phyloP scores from a whole-genome alignment of 2,113 vertebrate species.

The Laticauda colubrina region DNA sequence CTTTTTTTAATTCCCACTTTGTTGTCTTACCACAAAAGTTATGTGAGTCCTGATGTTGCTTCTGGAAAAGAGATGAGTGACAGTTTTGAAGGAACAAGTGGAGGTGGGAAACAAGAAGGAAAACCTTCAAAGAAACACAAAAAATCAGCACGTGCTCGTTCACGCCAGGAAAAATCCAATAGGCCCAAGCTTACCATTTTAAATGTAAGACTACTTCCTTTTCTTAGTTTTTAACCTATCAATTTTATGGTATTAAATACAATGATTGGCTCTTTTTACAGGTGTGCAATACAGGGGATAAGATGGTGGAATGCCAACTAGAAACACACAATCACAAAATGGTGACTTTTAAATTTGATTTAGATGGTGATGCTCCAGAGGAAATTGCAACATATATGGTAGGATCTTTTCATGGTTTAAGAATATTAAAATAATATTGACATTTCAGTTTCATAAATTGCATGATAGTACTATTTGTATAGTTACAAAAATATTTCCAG shows the following conservation, averaged over 20 bases:
- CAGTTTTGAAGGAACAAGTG: slow-evolving; percentile 81
- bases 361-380: slow-evolving; percentile 95
- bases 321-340: slow-evolving; percentile 99
- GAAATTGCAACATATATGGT: slow-evolving; percentile 99
- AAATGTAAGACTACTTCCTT: slow-evolving; percentile 73
- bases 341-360: slow-evolving; percentile 98
- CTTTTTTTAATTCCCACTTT: rapidly evolving
- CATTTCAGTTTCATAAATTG: not conserved
- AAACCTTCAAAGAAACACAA: slow-evolving; percentile 86
- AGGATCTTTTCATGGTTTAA: slow-evolving; percentile 20
- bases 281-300: slow-evolving; percentile 95
- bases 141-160: slow-evolving; percentile 87
- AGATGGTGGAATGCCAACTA: slow-evolving; percentile 98
- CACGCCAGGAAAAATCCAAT: slow-evolving; percentile 88
- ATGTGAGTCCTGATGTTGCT: slow-evolving; percentile 81
- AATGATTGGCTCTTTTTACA: slow-evolving; percentile 48
- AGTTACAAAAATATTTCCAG: not conserved
- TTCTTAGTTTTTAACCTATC: not conserved
- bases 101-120: slow-evolving; percentile 83
- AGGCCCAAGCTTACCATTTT: slow-evolving; percentile 95
- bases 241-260: slow-evolving; percentile 12
- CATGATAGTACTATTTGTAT: not conserved
- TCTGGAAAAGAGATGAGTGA: slow-evolving; percentile 94
- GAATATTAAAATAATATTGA: rapidly evolving
- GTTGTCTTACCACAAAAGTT: slow-evolving; percentile 52